Base-by-base conservation (phyloP, 1,140 invertebrate genomes). In the Oncopeltus fasciatus region DNA sequence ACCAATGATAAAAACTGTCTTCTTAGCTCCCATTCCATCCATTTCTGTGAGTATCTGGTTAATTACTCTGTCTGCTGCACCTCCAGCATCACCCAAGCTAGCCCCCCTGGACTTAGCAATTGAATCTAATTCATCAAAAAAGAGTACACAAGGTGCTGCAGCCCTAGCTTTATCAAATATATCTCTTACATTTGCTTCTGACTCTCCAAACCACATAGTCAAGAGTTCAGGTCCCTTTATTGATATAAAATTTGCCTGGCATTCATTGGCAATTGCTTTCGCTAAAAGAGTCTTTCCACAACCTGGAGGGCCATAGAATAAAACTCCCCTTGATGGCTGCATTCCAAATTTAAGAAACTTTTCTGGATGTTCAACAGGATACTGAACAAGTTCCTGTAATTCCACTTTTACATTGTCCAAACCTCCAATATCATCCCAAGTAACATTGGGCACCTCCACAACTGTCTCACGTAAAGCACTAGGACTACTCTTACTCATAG, bases 201-300 rank as follows among this genome's bases (percentile, higher is more conserved):
- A 98, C 77, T 99, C 95, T 75, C 96, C 96, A 75, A 99, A 99
- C 96, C 96, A 99, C 96, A 99, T 99, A 33, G 96, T 98, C 43
- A 99, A 80, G 53, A 99, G 78, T 76, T 99, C 96, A 0, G 96
- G 96, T 4, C 95, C 95, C 75, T 99, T 99, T 66, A 99, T 93
- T 0, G 92, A 96, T 70, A 99, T 99, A 73, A 99, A 99, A 73
- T 98, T 99, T 1, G 95, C 95, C 75, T 99, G 95, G 70, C 96
- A 99, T 75, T 99, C 96, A 74, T 98, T 98, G 49, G 96, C 96
- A 70, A 99, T 99, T 2, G 96, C 96, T 20, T 85, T 83, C 18
- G 91, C 92, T 9, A 95, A 70, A 60, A 91, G 77, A 0, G 91
- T 94, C 75, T 95, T 95, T 26, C 90, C 90, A 21, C 90, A 92